These are phyloP conservation scores for Tetanocera ferruginea DNA, from an alignment of 2,888 invertebrate genomes.

Conservation along the genomic window DNA sequence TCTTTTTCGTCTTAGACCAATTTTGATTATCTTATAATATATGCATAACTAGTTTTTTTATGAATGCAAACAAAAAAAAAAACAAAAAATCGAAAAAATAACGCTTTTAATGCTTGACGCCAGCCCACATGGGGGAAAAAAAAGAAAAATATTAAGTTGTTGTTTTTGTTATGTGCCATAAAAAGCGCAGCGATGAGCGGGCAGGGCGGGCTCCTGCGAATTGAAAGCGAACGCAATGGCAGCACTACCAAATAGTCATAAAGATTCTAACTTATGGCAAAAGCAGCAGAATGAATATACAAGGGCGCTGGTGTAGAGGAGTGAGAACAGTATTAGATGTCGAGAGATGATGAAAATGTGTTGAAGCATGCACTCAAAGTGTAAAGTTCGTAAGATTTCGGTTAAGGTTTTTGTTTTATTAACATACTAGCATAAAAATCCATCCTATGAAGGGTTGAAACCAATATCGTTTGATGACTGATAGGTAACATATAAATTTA, in stretches of 20 bases:
- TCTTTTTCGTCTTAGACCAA: too few species aligned
- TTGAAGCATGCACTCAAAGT: background rate
- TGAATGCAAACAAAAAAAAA: background rate
- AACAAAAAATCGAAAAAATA: background rate
- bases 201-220: background rate
- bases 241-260: background rate
- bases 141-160: background rate
- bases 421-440: too few species aligned
- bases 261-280: background rate
- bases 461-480: too few species aligned
- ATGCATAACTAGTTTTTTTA: constrained; percentile 2
- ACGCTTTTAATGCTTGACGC: background rate
- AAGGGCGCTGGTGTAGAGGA: background rate
- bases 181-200: background rate
- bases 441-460: too few species aligned
- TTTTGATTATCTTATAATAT: background rate
- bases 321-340: background rate
- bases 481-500: too few species aligned
- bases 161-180: background rate
- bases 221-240: background rate
- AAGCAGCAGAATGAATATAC: background rate
- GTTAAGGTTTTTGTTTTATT: too few species aligned
- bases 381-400: background rate
- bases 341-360: background rate
- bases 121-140: background rate